Conservation (phyloP, 35 echinoderm and acorn worm species). For the Stichopus chloronotus region DNA sequence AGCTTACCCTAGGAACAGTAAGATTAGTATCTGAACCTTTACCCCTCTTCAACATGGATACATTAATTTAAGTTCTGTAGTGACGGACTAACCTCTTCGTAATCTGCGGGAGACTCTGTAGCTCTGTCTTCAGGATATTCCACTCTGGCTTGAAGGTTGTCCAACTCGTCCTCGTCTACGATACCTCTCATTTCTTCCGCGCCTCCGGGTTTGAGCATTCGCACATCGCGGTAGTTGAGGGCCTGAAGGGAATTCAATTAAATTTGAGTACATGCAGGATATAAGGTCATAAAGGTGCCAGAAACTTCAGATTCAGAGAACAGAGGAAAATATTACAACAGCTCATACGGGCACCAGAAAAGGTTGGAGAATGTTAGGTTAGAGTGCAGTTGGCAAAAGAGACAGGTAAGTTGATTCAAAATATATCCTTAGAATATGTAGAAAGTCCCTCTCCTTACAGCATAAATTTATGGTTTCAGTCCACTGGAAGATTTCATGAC, state of each 20-base stretch:
- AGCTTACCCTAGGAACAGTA: no score
- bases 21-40: no score
- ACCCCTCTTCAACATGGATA: no score
- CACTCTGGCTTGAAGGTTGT: conserved; percentile 1
- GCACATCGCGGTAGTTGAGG: conserved; percentile 74
- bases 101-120: not conserved
- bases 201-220: conserved; percentile 74
- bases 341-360: not conserved
- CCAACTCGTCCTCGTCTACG: conserved; percentile 46
- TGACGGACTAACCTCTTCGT: not conserved
- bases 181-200: conserved; percentile 57
- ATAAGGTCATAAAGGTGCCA: not conserved
- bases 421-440: no score
- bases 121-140: conserved; percentile 27
- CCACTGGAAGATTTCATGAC: no score
- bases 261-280: not conserved
- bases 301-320: not conserved
- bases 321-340: not conserved
- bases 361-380: no score
- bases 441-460: no score
- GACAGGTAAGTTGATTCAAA: no score
- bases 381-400: no score
- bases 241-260: conserved; percentile 52
- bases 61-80: not conserved
- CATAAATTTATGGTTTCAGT: no score